These are phyloP conservation scores for Mesocricetus auratus DNA, from an alignment of 2,113 vertebrate genomes.

Conservation along the genomic window DNA sequence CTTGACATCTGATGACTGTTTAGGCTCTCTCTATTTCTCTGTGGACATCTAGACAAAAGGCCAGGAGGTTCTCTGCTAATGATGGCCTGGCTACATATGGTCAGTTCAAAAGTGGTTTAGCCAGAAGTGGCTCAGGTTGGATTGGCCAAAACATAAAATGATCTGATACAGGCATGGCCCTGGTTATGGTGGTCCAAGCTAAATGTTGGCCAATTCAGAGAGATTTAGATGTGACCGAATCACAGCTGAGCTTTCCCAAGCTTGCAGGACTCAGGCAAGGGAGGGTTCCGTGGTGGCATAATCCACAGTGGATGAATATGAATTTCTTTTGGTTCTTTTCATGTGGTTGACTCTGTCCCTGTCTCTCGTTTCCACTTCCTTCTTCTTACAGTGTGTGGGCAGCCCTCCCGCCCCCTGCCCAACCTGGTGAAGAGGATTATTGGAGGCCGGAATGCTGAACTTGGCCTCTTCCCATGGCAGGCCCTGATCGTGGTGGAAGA, in stretches of 20 bases:
- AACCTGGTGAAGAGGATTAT: slow-evolving; percentile 94
- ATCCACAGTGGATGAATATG: slow-evolving; percentile 64
- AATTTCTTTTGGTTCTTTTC: neutral
- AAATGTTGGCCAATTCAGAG: neutral
- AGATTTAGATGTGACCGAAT: neutral
- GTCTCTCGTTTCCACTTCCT: slow-evolving; percentile 41
- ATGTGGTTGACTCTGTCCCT: neutral
- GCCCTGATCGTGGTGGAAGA: slow-evolving; percentile 96
- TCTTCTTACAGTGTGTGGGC: slow-evolving; percentile 90
- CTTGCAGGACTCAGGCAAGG: neutral
- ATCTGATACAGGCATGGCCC: too few relatives aligned
- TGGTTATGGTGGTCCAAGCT: neutral
- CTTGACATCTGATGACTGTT: neutral
- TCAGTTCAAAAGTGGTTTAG: neutral
- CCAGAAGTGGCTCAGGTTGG: neutral
- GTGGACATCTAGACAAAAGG: neutral
- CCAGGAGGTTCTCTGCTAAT: neutral
- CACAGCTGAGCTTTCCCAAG: neutral
- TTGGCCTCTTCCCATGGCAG: slow-evolving; percentile 97
- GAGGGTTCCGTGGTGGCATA: slow-evolving; percentile 67
- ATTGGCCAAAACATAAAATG: neutral
- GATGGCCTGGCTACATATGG: neutral
- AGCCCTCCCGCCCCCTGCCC: slow-evolving; percentile 88
- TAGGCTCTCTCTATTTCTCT: neutral
- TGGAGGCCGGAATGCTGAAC: slow-evolving; percentile 90